Conservation (phyloP, 2,113 vertebrate species). For the Xiphophorus hellerii region DNA sequence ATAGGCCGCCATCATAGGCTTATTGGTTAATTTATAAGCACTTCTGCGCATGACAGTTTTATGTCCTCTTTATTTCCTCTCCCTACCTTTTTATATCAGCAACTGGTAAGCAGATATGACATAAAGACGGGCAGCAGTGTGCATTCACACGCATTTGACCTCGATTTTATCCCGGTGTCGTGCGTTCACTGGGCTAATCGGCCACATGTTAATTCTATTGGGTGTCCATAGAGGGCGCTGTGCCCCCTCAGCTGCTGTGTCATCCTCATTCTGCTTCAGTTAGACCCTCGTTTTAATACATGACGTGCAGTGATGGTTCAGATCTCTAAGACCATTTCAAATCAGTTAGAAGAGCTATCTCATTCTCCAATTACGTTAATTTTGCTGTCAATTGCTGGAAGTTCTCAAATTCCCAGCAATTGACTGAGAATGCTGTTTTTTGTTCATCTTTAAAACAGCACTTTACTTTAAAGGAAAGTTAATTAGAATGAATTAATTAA, state of each 20-base stretch:
- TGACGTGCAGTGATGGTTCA: background rate
- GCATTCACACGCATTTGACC: conserved; percentile 35
- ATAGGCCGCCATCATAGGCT: conserved; percentile 24
- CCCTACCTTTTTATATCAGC: background rate
- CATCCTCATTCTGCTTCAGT: background rate
- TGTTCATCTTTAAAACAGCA: too few relatives aligned
- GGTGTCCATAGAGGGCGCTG: conserved; percentile 69
- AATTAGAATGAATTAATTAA: background rate
- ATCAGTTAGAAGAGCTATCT: background rate
- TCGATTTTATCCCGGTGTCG: conserved; percentile 27
- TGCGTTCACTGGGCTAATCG: conserved; percentile 23
- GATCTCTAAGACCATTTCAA: background rate
- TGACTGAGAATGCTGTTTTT: background rate
- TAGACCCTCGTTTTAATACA: background rate
- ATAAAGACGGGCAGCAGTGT: background rate
- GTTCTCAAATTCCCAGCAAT: too few relatives aligned
- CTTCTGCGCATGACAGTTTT: conserved; percentile 33
- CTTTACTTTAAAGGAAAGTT: background rate
- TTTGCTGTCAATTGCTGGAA: too few relatives aligned
- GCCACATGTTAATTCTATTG: background rate
- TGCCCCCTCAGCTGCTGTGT: conserved; percentile 42
- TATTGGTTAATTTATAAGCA: conserved; percentile 28
- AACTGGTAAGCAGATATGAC: background rate
- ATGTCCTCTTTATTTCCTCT: background rate
- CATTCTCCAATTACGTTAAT: too few relatives aligned